A percentile compares a stretch with the other conserved stretches of the same genome.
phyloP scores from a whole-genome alignment of 2,797 vertebrate genomes.

The Caiman crocodilus region DNA sequence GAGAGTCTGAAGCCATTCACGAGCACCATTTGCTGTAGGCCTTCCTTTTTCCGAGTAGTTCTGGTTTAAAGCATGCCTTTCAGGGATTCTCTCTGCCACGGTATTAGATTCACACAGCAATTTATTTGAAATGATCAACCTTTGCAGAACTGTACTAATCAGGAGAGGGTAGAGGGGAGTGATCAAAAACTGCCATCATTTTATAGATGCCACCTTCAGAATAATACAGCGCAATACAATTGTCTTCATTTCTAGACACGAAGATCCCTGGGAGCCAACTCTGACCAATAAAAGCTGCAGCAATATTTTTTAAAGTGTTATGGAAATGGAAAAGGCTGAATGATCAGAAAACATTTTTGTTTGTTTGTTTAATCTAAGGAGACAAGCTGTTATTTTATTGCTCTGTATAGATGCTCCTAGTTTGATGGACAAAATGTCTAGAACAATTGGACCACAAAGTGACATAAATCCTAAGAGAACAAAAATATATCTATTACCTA shows the following conservation, averaged over 20 bases:
- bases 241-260: not conserved
- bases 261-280: not conserved
- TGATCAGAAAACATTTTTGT: conserved; percentile 46
- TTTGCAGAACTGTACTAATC: not conserved
- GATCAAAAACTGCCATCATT: not conserved
- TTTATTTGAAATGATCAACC: not conserved
- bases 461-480: conserved; percentile 71
- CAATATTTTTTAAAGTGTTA: conserved; percentile 19
- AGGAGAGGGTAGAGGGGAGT: not conserved
- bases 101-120: not conserved
- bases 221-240: not conserved
- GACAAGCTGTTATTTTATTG: conserved; percentile 59
- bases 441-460: conserved; percentile 74
- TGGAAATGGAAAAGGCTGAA: conserved; percentile 33
- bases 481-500: conserved; percentile 73
- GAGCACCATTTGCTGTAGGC: not conserved
- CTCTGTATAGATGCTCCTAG: conserved; percentile 53
- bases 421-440: conserved; percentile 72
- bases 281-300: conserved; percentile 1
- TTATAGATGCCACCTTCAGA: not conserved
- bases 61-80: not conserved
- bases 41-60: not conserved
- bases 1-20: not conserved
- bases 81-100: not conserved
- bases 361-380: conserved; percentile 54